Evolutionary conservation across 2,113 vertebrate genomes (phyloP).

Genomic region (Epinephelus fuscoguttatus): DNA sequence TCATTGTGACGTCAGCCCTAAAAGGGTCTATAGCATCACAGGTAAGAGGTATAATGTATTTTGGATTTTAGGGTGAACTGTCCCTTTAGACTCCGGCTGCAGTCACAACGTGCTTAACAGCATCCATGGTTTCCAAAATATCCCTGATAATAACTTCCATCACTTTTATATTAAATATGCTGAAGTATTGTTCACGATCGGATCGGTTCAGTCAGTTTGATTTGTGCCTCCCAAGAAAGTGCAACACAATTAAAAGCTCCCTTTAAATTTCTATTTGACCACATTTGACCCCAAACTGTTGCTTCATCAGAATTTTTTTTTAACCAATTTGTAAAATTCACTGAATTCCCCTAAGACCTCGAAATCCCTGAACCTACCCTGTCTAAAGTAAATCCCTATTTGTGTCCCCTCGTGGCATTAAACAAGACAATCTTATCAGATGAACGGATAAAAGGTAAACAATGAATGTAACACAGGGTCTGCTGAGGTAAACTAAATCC

Average conservation of each 20-base stretch:
- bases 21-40: too few species aligned
- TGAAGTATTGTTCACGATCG: not conserved
- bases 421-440: not conserved
- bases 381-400: not conserved
- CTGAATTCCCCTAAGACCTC: not conserved
- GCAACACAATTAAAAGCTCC: too few species aligned
- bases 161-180: not conserved
- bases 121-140: not conserved
- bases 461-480: not conserved
- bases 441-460: not conserved
- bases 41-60: too few species aligned
- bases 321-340: constrained; percentile 12
- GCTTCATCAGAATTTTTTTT: not conserved
- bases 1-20: too few species aligned
- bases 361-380: not conserved
- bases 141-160: too few species aligned
- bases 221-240: not conserved
- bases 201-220: not conserved
- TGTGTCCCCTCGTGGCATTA: not conserved
- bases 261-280: not conserved
- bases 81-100: not conserved
- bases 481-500: not conserved
- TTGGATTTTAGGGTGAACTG: too few species aligned
- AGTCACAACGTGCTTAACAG: not conserved
- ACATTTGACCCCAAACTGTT: not conserved